Base-by-base conservation (phyloP, 2,113 vertebrate genomes). In the Neotoma lepida region DNA sequence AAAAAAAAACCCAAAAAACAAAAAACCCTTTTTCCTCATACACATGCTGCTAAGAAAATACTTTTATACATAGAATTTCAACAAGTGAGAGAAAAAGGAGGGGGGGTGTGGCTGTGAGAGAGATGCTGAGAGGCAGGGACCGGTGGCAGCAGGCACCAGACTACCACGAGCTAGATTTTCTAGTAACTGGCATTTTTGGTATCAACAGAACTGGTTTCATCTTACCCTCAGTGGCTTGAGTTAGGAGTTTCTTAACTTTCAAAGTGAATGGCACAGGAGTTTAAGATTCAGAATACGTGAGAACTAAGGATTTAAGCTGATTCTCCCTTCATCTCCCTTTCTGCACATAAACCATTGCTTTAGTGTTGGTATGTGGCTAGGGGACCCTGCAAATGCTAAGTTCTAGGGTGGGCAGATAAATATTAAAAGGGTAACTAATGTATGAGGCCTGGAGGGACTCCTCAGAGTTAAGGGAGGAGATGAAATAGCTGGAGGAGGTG, bases 21-120 rank as follows among this genome's bases (percentile, higher is more conserved):
- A 56, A 12, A 33, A 92, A 94, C 92, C 66, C 66, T 86, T 81
- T 96, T 97, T 96, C 81, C 86, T 96, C 44, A 85, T 94, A 93
- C 73, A 95, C 93, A 96, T 96, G 95, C 89, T 97, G 94, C 96
- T 97, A 97, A 96, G 96, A 97, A 97, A 97, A 97, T 97, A 96
- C 93, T 96, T 96, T 94, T 96, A 96, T 94, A 96, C 86, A 96
- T 85, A 95, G 96, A 97, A 96, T 94, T 95, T 96, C 82, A 95
- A 71, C 12, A 51, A 54, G 91, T 88, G 54, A 96, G 87, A 64
- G 89, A 61, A 93, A 73, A 71, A 44, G 44, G 41, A 13, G 70
- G 41, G 88, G 41, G 41, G 39, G 14, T 70, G 73, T 28, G 86
- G 41, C 33, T 56, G 26, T n/a, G 17, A 9, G 73, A 74, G 88